Conservation (phyloP, 1,140 invertebrate genomes). For the Lerema accius region DNA sequence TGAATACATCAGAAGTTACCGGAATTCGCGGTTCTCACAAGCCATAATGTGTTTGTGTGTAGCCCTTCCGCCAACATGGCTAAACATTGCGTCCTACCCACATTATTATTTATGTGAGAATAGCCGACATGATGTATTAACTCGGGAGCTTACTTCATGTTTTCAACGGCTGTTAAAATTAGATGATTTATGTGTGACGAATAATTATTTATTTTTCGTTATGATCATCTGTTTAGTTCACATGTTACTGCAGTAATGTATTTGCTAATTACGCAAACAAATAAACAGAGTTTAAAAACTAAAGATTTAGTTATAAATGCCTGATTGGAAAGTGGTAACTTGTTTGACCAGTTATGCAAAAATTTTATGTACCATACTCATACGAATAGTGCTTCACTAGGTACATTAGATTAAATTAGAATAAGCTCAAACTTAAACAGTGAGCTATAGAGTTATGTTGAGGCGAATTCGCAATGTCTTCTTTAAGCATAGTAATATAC, state of each 20-base stretch:
- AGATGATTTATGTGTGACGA: constrained; percentile 2
- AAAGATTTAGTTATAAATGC: too few species aligned
- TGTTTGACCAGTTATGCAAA: too few species aligned
- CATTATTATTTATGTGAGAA: constrained; percentile 15
- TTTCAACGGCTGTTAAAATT: constrained; percentile 7
- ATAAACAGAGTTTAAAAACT: too few species aligned
- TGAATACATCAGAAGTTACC: not conserved
- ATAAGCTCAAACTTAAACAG: too few species aligned
- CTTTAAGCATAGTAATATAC: too few species aligned
- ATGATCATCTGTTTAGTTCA: not conserved
- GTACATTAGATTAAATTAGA: too few species aligned
- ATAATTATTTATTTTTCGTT: not conserved
- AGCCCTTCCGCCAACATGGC: constrained; percentile 12
- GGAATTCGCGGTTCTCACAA: constrained; percentile 13
- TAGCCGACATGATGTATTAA: constrained; percentile 1
- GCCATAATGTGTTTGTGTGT: constrained; percentile 6
- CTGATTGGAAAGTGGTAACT: too few species aligned
- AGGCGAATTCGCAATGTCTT: too few species aligned
- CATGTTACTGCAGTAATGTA: not conserved
- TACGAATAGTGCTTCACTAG: too few species aligned
- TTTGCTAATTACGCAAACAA: too few species aligned
- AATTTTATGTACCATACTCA: too few species aligned
- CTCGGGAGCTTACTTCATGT: not conserved
- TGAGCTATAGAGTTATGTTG: too few species aligned
- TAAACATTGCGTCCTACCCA: constrained; percentile 6